Evolutionary conservation across 2,113 vertebrate species (phyloP).

Genomic region (Scophthalmus maximus): DNA sequence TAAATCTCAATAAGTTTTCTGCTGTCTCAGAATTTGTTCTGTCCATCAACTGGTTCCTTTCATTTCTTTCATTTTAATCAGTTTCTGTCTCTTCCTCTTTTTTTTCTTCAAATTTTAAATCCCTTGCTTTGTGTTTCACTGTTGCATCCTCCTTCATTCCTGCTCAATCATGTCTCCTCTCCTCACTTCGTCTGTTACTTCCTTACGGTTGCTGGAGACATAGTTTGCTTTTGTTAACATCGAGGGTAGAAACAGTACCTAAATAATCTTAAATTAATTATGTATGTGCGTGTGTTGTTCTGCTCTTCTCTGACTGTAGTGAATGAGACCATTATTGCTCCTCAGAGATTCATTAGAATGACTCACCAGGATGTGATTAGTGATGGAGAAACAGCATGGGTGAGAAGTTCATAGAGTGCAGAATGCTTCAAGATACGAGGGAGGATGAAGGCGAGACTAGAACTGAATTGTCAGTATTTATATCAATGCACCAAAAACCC

Average conservation of each 20-base stretch:
- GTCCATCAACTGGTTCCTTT: no score
- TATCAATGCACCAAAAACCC: neutral
- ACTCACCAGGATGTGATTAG: constrained; percentile 21
- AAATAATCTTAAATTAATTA: no score
- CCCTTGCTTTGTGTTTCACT: neutral
- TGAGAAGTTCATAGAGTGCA: constrained; percentile 9
- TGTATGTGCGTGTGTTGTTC: neutral
- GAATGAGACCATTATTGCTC: neutral
- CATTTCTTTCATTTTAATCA: neutral
- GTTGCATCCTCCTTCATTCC: neutral
- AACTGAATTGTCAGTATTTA: neutral
- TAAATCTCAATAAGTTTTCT: no score
- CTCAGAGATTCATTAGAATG: neutral
- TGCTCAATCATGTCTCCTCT: no score
- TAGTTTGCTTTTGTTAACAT: no score
- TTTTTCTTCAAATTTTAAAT: neutral
- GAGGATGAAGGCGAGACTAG: neutral
- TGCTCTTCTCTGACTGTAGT: neutral
- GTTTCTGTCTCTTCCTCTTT: neutral
- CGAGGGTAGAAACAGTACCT: no score
- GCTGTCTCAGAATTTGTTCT: neutral
- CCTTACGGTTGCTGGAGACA: no score
- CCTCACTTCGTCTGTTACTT: neutral
- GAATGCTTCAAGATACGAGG: neutral
- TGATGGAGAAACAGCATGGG: neutral